These are phyloP conservation scores for Drosophila algonquin DNA, from an alignment of 2,888 invertebrate species.

Conservation along the genomic window DNA sequence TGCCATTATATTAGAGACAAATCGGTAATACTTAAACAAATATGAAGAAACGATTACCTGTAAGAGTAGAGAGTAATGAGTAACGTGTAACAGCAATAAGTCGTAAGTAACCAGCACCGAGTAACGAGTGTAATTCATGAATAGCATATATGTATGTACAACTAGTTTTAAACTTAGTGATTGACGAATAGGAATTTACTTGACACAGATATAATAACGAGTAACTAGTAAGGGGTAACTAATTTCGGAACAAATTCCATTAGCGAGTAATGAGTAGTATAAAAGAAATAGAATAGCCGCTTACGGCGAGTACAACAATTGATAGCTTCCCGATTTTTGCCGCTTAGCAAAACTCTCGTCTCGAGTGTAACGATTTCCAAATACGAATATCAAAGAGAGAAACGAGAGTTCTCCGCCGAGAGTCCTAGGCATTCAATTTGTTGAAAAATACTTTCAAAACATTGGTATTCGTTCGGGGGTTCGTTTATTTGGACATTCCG, in stretches of 20 bases:
- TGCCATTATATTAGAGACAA: neutral
- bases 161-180: too few relatives aligned
- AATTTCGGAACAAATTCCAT: neutral
- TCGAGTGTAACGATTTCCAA: neutral
- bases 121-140: neutral
- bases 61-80: too few relatives aligned
- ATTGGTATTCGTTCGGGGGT: constrained; percentile 25
- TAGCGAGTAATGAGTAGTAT: neutral
- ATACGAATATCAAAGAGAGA: neutral
- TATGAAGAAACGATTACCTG: too few relatives aligned
- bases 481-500: constrained; percentile 39
- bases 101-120: neutral
- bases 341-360: neutral
- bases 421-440: constrained; percentile 17
- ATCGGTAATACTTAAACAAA: too few relatives aligned
- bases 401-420: neutral
- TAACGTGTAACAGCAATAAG: too few relatives aligned
- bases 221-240: neutral
- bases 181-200: too few relatives aligned
- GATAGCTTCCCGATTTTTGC: neutral
- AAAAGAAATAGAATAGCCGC: neutral
- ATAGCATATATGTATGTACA: too few relatives aligned
- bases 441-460: constrained; percentile 26
- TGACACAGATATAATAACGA: too few relatives aligned
- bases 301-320: too few relatives aligned